Base-by-base conservation (phyloP, 2,113 vertebrate genomes). In the Syngnathus typhle region DNA sequence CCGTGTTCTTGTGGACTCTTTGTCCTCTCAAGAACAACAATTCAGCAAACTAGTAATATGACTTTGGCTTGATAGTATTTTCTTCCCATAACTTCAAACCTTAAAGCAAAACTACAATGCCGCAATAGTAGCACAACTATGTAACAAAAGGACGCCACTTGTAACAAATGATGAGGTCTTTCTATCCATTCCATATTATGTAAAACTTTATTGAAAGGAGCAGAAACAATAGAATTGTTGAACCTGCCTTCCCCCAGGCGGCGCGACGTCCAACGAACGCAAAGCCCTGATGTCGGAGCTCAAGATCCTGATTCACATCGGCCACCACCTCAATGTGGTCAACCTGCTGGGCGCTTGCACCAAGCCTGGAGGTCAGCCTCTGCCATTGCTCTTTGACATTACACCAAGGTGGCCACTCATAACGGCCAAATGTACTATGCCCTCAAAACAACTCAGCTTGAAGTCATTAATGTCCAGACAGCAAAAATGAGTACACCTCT, bases 291-390 rank as follows among this genome's bases (percentile, higher is more conserved):
- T 98, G 94, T 98, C 94, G 1, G 95, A 98, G 77, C 86, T 97
- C 82, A 98, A 97, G 89, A 97, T 96, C 77, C 91, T 98, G 76
- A 98, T 98, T 75, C 95, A 98, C 61, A 96, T 97, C 43, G 95
- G 95, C 32, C 93, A 98, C 71, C 95, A 98, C 64, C 91, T 98
- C 51, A 98, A 98, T 0, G 95, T 98, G 27, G 94, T 98, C 77
- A 98, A 98, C 88, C 90, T 96, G 60, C 90, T 96, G 72, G 94
- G 94, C 84, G 95, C 95, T 38, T 98, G 95, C 81, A 97, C 95
- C 13, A 97, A 96, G 76, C 93, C 93, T 65, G 95, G 95, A 91
- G 95, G 95, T 98, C 71, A 92, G 91, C 32, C 54, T 7, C 13
- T 2, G 9, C 32, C 12, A 32, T 7, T 32, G 7, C 5, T 4